Evolutionary conservation across 2,888 invertebrate genomes (phyloP), one percentile per base, ranked within the genome.

Genomic region (Cryptops parisi): DNA sequence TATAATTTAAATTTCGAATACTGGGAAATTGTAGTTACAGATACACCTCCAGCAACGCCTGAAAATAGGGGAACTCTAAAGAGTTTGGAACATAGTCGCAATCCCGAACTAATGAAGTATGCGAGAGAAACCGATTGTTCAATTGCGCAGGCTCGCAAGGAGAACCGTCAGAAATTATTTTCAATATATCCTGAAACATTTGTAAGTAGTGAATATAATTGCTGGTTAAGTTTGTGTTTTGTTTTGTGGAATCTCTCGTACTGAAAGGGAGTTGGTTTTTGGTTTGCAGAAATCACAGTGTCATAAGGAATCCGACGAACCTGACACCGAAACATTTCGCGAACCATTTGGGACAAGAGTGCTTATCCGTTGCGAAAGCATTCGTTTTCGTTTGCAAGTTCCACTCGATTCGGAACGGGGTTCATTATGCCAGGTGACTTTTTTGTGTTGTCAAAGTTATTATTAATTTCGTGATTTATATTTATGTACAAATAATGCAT

Each of bases 21-120:
- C n/a, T n/a, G n/a, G n/a, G n/a, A n/a, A n/a, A n/a, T n/a, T n/a
- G n/a, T n/a, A n/a, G n/a, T n/a, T n/a, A 43, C 55, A 54, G 56
- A 52, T 38, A 57, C 53, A 38, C 58, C 58, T 33, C 55, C 56
- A 24, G 46, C 57, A 33, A 58, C 60, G 17, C 59, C 59, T 17
- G 59, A 58, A 54, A 57, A 57, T 40, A 57, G 58, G 47, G 88
- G 88, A 3, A 89, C 89, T 0, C 71, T 89, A 0, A 86, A 87
- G 66, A 87, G 88, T 0, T 72, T 89, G 44, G 90, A 91, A 64
- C 87, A 89, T 66, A 88, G 87, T 63, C 84, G 90, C 80, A 90
- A 90, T 71, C 90, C 91, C 1, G 85, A 89, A 62, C 72, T 91
- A 52, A 85, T 87, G 67, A 82, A 84, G 67, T 93, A 91, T 68